Evolutionary conservation across 1,140 invertebrate species (phyloP), one percentile per base, ranked within the genome.

Genomic region (Cyclargus thomasi): DNA sequence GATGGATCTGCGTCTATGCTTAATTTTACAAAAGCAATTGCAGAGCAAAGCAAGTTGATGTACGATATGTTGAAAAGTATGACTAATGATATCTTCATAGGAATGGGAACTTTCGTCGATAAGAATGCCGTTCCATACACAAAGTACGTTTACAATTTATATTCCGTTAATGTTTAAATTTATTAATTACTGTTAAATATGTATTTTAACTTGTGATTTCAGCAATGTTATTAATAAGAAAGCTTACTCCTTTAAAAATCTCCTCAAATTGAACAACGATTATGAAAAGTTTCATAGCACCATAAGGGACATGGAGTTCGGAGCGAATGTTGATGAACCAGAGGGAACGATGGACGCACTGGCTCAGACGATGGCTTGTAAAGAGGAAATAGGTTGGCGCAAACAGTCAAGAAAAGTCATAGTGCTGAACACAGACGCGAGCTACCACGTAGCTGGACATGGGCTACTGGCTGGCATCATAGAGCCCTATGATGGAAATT

Each of bases 41-140:
- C 93, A 0, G 80, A 90, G 47, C 85, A 97, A 17, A 95, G 94
- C 6, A 84, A 92, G 70, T 77, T 92, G 7, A 89, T 97, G 63
- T 94, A 92, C 18, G 75, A 90, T 16, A 88, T 90, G 2, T 96
- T 98, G 94, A 88, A 90, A 67, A 93, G 92, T n/a, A 93, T 97
- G 57, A 97, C 97, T 0, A 93, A 93, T 17, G 95, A 97, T 79
- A 96, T 97, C 77, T 91, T 92, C 16, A 83, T 97, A 21, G 97
- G 97, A 62, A 97, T 97, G 80, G 97, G 97, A 5, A 96, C 95
- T 67, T 98, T 97, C 91, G 94, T 97, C 0, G 97, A 98, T 76
- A 98, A 98, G 90, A 94, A 95, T 29, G 92, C 94, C 0, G 92
- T 96, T 86, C 97, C 97, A 0, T 97, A 94, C 89, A 94, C 95